Conservation (phyloP, 2,113 vertebrate genomes). For the Rhinichthys klamathensis region DNA sequence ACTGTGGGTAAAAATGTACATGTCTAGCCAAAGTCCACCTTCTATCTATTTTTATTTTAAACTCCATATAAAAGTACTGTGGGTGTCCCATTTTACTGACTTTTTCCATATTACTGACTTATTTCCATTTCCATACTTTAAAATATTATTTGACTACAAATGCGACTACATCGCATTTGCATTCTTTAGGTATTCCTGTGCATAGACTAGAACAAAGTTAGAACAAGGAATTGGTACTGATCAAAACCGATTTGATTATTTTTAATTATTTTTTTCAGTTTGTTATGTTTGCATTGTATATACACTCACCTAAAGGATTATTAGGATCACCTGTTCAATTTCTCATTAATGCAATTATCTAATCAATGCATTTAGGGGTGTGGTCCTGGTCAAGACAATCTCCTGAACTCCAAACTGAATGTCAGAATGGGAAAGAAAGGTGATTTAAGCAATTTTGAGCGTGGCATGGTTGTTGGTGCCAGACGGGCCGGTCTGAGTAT, state of each 20-base stretch:
- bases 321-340: no score
- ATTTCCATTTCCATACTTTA: not conserved
- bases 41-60: not conserved
- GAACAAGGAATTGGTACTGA: not conserved
- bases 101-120: not conserved
- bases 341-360: no score
- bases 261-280: not conserved
- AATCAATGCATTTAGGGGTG: no score
- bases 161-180: no score
- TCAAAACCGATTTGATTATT: no score
- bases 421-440: no score
- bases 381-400: no score
- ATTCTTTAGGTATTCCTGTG: not conserved
- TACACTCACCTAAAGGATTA: no score
- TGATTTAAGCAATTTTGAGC: no score
- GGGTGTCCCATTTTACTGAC: not conserved
- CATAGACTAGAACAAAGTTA: not conserved
- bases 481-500: no score
- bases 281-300: not conserved
- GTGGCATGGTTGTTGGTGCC: no score
- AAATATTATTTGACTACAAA: not conserved
- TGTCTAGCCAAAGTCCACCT: not conserved
- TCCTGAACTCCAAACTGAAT: no score
- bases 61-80: not conserved
- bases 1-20: not conserved